These are phyloP conservation scores for Mergus octosetaceus DNA, from an alignment of 2,797 vertebrate genomes.

Conservation along the genomic window DNA sequence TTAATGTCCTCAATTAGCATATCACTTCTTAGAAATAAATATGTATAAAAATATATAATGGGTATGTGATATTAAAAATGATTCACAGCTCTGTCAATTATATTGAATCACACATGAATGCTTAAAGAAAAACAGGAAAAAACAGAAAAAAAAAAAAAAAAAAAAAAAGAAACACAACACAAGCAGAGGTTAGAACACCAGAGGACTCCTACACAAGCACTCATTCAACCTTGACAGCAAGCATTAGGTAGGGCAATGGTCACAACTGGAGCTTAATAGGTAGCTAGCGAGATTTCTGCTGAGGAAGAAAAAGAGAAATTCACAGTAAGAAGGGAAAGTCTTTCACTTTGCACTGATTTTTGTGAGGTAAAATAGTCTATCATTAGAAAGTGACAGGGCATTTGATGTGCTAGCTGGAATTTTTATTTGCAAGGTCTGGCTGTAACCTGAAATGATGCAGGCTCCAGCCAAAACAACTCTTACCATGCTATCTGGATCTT, in stretches of 20 bases:
- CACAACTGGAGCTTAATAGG: neutral
- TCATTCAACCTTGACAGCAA: neutral
- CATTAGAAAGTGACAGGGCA: neutral
- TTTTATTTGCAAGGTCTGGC: neutral
- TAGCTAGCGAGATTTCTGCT: neutral
- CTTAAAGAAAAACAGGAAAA: neutral
- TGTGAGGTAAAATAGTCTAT: neutral
- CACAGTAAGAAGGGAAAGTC: neutral
- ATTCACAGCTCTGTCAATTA: accelerated
- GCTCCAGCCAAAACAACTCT: neutral
- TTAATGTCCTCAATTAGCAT: neutral
- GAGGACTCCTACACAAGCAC: neutral
- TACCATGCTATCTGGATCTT: neutral
- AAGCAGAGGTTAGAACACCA: neutral
- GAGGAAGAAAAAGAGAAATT: neutral
- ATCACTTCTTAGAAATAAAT: neutral
- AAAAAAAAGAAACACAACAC: neutral
- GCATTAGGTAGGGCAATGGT: neutral
- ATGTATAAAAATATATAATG: neutral
- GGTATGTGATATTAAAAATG: accelerated
- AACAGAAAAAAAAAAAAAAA: neutral
- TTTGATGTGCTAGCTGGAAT: neutral
- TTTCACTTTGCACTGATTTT: neutral
- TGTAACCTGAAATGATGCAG: neutral
- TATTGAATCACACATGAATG: accelerated